Conservation (phyloP, 2,888 invertebrate species). For the Cryptophagus acutangulus region DNA sequence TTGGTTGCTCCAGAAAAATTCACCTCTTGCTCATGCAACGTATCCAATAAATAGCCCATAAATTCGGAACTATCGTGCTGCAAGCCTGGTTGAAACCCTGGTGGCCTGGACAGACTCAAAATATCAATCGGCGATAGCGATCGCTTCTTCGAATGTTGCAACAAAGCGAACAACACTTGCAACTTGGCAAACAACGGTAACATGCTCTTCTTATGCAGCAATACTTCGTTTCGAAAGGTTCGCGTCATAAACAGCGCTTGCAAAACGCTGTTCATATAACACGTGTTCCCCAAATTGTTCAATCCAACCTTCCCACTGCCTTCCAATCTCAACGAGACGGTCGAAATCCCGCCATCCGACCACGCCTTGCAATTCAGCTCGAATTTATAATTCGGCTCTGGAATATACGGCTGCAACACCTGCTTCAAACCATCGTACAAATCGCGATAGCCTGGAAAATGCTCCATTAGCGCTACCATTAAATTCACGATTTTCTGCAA, state of each 20-base stretch:
- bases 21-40: conserved; percentile 69
- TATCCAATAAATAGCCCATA: conserved; percentile 67
- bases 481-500: conserved; percentile 61
- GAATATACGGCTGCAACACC: conserved; percentile 38
- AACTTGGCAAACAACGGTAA: conserved; percentile 59
- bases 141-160: conserved; percentile 62
- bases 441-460: conserved; percentile 47
- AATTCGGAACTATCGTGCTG: conserved; percentile 90
- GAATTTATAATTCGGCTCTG: conserved; percentile 35
- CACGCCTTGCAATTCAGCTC: conserved; percentile 44
- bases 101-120: conserved; percentile 65
- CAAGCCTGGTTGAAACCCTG: conserved; percentile 69
- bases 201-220: conserved; percentile 52
- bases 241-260: conserved; percentile 80
- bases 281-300: conserved; percentile 80
- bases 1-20: conserved; percentile 10
- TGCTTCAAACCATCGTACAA: conserved; percentile 41
- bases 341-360: conserved; percentile 38
- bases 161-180: conserved; percentile 67
- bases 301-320: conserved; percentile 63
- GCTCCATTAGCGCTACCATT: conserved; percentile 50
- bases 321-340: conserved; percentile 9
- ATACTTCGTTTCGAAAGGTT: conserved; percentile 67
- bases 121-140: conserved; percentile 70
- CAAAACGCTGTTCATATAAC: conserved; percentile 84